A percentile compares a stretch with the other conserved stretches of the same genome.
phyloP scores from a whole-genome alignment of 2,888 invertebrate genomes.

The Oegoconia quadripuncta region DNA sequence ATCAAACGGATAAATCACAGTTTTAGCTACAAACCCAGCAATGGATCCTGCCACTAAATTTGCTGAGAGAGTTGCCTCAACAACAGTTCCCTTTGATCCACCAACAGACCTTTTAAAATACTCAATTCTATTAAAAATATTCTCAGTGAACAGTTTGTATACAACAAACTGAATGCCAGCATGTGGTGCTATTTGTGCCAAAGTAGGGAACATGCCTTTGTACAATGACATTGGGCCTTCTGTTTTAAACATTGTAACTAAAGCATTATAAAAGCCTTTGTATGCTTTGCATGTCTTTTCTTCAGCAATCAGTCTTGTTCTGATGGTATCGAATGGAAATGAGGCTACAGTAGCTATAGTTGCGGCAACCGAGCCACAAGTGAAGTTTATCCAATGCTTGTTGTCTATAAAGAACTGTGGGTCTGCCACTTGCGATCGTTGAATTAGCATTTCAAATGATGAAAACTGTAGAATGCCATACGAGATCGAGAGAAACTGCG shows the following conservation, averaged over 20 bases:
- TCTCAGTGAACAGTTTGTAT: constrained; percentile 87
- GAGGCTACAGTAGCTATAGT: constrained; percentile 87
- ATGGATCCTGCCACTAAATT: constrained; percentile 84
- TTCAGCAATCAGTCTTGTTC: constrained; percentile 94
- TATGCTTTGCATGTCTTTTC: constrained; percentile 79
- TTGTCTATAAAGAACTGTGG: constrained; percentile 55
- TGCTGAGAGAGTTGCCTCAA: constrained; percentile 56
- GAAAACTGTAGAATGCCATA: constrained; percentile 93
- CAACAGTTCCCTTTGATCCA: too few relatives aligned
- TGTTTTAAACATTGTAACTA: constrained; percentile 77
- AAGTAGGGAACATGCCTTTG: constrained; percentile 89
- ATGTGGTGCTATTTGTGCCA: constrained; percentile 93
- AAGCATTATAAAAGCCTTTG: constrained; percentile 79
- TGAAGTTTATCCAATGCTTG: constrained; percentile 82
- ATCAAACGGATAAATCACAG: constrained; percentile 93
- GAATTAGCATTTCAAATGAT: constrained; percentile 78
- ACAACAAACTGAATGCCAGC: constrained; percentile 95
- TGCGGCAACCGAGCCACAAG: constrained; percentile 92
- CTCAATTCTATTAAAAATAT: constrained; percentile 56
- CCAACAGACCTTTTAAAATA: constrained; percentile 58
- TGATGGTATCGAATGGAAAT: constrained; percentile 95
- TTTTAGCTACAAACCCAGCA: constrained; percentile 89
- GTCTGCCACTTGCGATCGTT: constrained; percentile 61
- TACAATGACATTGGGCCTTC: constrained; percentile 88
- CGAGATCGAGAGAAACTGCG: constrained; percentile 92